These are phyloP conservation scores for Megaceryle alcyon DNA, from an alignment of 2,797 vertebrate species.

Conservation along the genomic window DNA sequence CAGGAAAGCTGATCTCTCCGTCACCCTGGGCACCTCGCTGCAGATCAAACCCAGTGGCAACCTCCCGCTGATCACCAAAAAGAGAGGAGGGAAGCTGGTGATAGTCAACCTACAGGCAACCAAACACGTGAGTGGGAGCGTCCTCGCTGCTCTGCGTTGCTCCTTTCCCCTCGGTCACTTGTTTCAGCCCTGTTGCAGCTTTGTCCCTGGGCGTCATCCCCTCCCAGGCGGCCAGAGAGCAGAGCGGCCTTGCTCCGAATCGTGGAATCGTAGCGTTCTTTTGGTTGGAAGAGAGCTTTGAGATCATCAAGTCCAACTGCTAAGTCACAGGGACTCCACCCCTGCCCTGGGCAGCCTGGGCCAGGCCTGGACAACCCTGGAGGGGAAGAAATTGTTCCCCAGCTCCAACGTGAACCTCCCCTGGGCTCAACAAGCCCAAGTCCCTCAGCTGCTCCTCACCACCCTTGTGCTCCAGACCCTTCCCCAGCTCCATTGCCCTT, in stretches of 20 bases:
- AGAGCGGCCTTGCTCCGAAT: neutral
- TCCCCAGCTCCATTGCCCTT: too few relatives aligned
- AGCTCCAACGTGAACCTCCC: too few relatives aligned
- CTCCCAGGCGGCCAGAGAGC: neutral
- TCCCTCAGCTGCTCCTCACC: too few relatives aligned
- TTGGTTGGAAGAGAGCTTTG: neutral
- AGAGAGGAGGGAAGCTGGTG: conserved; percentile 90
- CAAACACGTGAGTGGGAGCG: conserved; percentile 86
- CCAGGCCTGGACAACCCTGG: too few relatives aligned
- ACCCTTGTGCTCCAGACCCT: too few relatives aligned
- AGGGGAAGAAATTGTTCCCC: too few relatives aligned
- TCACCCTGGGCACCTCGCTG: conserved; percentile 94
- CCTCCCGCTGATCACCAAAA: conserved; percentile 93
- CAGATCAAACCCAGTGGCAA: conserved; percentile 97
- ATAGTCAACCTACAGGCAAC: conserved; percentile 96
- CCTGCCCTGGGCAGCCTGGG: too few relatives aligned
- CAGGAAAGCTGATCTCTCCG: conserved; percentile 90
- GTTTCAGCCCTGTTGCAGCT: neutral
- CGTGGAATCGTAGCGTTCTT: neutral
- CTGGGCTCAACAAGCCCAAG: too few relatives aligned
- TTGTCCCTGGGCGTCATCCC: neutral
- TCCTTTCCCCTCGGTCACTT: neutral
- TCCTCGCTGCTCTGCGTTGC: neutral
- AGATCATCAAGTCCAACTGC: neutral
- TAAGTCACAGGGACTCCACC: neutral